phyloP scores from a whole-genome alignment of 1,140 invertebrate genomes.

The Bactericera cockerelli region DNA sequence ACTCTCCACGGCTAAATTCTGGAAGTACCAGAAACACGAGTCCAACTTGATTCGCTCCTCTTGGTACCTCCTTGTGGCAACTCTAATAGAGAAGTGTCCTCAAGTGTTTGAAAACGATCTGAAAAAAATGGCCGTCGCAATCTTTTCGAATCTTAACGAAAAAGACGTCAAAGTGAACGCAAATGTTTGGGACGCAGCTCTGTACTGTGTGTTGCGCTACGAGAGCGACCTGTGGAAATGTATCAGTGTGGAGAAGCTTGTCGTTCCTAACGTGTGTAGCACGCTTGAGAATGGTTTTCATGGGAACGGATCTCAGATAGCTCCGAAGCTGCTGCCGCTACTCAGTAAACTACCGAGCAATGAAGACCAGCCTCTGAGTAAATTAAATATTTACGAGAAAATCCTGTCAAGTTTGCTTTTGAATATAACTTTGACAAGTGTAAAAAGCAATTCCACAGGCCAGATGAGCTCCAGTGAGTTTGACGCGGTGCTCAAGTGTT shows the following conservation, averaged over 20 bases:
- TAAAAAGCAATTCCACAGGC: conserved; percentile 27
- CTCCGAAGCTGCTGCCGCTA: conserved; percentile 55
- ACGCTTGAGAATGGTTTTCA: conserved; percentile 46
- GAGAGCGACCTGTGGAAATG: conserved; percentile 48
- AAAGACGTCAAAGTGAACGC: conserved; percentile 45
- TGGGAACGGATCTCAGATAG: conserved; percentile 49
- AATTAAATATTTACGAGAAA: conserved; percentile 39
- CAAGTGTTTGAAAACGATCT: conserved; percentile 29
- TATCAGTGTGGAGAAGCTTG: conserved; percentile 48
- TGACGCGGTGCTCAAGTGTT: conserved; percentile 40
- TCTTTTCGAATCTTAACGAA: conserved; percentile 54
- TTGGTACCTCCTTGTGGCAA: neutral
- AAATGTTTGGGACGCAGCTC: conserved; percentile 51
- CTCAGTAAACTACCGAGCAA: conserved; percentile 48
- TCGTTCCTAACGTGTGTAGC: conserved; percentile 51
- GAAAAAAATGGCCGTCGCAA: conserved; percentile 37
- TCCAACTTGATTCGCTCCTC: conserved; percentile 31
- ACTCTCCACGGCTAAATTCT: conserved; percentile 45
- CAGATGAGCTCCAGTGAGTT: conserved; percentile 40
- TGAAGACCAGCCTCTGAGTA: conserved; percentile 29
- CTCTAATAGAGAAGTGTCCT: neutral
- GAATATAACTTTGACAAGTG: conserved; percentile 34
- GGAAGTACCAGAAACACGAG: conserved; percentile 47
- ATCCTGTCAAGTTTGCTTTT: conserved; percentile 48
- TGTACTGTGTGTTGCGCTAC: conserved; percentile 30